Base-by-base conservation (phyloP, 35 echinoderm and acorn worm genomes). In the Acanthaster planci region DNA sequence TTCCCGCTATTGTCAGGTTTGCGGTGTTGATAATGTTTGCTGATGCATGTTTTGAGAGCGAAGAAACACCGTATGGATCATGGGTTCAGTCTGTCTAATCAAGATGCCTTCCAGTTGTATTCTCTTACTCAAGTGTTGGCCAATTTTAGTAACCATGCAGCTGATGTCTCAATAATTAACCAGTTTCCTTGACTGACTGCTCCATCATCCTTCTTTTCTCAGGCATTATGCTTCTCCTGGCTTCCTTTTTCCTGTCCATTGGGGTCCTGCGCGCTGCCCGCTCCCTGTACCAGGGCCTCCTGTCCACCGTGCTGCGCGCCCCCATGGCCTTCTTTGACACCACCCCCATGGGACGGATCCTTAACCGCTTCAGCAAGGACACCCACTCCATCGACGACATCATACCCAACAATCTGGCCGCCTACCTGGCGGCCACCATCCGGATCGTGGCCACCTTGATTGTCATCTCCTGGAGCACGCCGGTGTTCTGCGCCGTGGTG, bases 301-400 rank as follows among this genome's bases (percentile, higher is more conserved):
- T 95, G 23, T 8, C 16, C 32, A 80, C 84, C 35, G 47, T 95
- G 50, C 42, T 95, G 0, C 85, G 19, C 53, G 90, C 79, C 68
- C 85, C 93, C 26, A 84, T 88, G 84, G 76, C 60, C n/a, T 88
- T 95, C 75, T 95, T 87, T 56, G 93, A 95, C 81, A 84, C 82
- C 79, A 95, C 93, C 6, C 93, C 89, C 17, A 86, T 53, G 75
- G 93, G 93, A 3, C 79, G 84, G 38, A 87, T 95, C 78, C 60
- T 95, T 8, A 95, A 95, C 76, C 78, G 88, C 32, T 95, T 95
- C 64, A 82, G 78, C 80, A 95, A 95, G 82, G 92, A 94, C 51
- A 86, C 84, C 22, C 77, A 94, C 39, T n/a, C 54, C 6, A 83
- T 86, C 8, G 92, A 94, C 39, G 64, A 82, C 17, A 35, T 67